Percentiles rank a stretch among this genome's conserved stretches.
These are phyloP conservation scores for Cheilosia scutellata DNA, from an alignment of 2,888 invertebrate species.

Conservation along the genomic window DNA sequence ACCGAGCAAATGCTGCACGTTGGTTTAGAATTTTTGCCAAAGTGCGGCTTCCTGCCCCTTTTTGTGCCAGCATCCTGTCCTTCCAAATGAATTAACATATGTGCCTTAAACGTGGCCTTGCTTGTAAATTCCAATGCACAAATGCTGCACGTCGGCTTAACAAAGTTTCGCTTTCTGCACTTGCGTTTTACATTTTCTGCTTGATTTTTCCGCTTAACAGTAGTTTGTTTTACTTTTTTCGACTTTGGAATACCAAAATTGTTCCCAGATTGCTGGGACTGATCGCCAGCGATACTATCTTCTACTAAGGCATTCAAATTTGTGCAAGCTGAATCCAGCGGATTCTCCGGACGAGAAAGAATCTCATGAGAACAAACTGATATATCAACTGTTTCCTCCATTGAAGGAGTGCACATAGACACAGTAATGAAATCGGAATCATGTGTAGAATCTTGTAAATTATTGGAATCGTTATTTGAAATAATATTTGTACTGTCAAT, in stretches of 20 bases:
- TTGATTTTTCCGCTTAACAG: background rate
- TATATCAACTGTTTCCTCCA: constrained; percentile 4
- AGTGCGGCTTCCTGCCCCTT: constrained; percentile 44
- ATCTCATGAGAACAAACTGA: constrained; percentile 29
- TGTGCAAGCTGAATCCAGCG: background rate
- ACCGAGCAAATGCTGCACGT: constrained; percentile 58
- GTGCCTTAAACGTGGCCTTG: background rate
- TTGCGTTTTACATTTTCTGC: background rate
- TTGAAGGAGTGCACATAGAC: background rate
- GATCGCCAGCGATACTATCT: background rate
- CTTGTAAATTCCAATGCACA: background rate
- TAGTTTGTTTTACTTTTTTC: too few relatives aligned
- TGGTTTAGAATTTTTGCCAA: constrained; percentile 24
- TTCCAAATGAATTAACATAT: background rate
- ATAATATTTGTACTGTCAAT: constrained; percentile 27
- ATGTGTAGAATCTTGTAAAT: constrained; percentile 4
- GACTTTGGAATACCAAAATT: background rate
- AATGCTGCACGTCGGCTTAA: background rate
- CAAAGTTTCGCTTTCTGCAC: background rate
- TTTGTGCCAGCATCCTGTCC: background rate
- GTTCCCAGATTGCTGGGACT: background rate
- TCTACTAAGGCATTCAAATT: background rate
- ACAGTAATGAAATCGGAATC: constrained; percentile 2
- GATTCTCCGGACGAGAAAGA: background rate
- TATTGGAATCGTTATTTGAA: background rate